phyloP scores from a whole-genome alignment of 2,888 invertebrate species.

The Cryptophagus acutangulus region DNA sequence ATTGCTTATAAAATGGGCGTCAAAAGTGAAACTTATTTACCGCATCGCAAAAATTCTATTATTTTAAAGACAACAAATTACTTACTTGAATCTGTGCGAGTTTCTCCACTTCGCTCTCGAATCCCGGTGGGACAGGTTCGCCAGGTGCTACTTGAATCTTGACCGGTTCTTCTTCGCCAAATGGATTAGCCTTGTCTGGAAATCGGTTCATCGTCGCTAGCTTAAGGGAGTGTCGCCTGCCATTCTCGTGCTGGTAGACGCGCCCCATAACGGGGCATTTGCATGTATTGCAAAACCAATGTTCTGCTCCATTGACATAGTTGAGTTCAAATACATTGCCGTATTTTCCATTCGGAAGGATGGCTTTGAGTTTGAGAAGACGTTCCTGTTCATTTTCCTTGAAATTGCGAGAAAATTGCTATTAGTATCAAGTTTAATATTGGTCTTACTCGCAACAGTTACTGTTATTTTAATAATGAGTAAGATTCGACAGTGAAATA shows the following conservation, averaged over 20 bases:
- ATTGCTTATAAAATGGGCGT: no score
- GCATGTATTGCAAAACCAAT: constrained; percentile 46
- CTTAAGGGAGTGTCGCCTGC: constrained; percentile 40
- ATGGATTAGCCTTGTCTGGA: constrained; percentile 3
- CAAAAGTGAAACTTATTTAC: no score
- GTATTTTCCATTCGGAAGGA: constrained; percentile 39
- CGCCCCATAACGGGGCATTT: constrained; percentile 46
- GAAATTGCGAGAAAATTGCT: constrained; percentile 14
- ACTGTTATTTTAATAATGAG: background rate
- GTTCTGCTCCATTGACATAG: constrained; percentile 39
- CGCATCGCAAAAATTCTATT: no score
- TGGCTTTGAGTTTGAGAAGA: constrained; percentile 38
- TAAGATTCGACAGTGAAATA: no score
- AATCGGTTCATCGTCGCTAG: constrained; percentile 23
- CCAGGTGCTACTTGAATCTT: constrained; percentile 53
- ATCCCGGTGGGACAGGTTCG: constrained; percentile 67
- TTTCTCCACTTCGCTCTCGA: constrained; percentile 57
- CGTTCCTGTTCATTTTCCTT: constrained; percentile 43
- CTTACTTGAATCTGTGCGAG: constrained; percentile 42
- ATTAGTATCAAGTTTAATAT: background rate
- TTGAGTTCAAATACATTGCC: constrained; percentile 43
- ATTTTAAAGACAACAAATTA: background rate
- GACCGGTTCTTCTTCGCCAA: constrained; percentile 13
- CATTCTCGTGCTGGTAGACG: constrained; percentile 45
- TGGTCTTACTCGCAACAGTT: background rate